These are phyloP conservation scores for Phthorimaea operculella DNA, from an alignment of 1,140 invertebrate species.

Conservation along the genomic window DNA sequence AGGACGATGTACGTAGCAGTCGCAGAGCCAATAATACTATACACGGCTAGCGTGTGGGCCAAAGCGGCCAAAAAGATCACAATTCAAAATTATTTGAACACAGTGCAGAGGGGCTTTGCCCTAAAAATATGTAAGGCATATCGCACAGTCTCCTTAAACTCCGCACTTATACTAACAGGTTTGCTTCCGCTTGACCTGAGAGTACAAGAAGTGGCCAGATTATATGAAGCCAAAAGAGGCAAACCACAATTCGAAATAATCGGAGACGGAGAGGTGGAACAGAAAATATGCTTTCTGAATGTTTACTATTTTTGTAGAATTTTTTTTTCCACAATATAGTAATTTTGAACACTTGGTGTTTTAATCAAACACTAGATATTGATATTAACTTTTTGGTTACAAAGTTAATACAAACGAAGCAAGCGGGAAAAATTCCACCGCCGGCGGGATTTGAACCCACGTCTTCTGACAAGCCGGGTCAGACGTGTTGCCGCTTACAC, in stretches of 20 bases:
- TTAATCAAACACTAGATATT: no score
- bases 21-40: neutral
- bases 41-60: neutral
- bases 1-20: conserved; percentile 2
- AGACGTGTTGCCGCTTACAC: no score
- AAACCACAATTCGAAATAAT: neutral
- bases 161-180: neutral
- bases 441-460: no score
- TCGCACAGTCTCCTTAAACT: neutral
- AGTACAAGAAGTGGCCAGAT: neutral
- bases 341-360: no score
- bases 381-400: no score
- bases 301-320: no score
- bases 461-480: no score
- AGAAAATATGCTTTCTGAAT: neutral
- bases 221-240: conserved; percentile 5
- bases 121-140: conserved; percentile 3
- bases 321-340: no score
- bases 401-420: no score
- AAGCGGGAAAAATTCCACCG: no score
- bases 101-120: neutral
- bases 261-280: neutral
- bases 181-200: neutral
- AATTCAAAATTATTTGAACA: neutral
- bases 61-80: neutral